phyloP scores from a whole-genome alignment of 2,113 vertebrate genomes.

The Periophthalmodon schlosseri region DNA sequence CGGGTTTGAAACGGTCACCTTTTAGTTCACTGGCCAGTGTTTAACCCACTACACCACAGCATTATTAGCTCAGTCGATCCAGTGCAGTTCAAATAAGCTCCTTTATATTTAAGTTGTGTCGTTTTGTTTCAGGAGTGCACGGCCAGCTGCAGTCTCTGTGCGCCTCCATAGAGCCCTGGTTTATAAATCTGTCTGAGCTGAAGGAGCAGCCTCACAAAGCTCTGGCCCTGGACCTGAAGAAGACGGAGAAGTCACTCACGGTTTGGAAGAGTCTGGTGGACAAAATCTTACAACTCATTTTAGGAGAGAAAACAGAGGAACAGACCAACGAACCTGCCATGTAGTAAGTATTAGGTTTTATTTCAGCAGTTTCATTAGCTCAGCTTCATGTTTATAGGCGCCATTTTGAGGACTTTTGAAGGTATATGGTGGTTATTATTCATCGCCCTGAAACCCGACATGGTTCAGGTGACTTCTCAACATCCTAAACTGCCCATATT shows the following conservation, averaged over 20 bases:
- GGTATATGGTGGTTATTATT: no score
- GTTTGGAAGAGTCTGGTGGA: constrained; percentile 68
- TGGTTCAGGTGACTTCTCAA: no score
- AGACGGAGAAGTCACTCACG: constrained; percentile 62
- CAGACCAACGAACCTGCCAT: constrained; percentile 37
- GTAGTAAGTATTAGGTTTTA: constrained; percentile 55
- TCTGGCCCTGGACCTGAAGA: constrained; percentile 63
- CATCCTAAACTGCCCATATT: no score
- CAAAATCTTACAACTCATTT: constrained; percentile 42
- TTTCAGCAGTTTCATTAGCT: not conserved
- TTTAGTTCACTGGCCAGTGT: no score
- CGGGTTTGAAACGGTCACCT: no score
- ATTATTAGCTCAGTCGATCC: no score
- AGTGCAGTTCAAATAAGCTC: no score
- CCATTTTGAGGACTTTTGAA: no score
- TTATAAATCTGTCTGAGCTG: constrained; percentile 52
- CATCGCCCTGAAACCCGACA: no score
- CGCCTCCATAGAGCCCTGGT: constrained; percentile 73
- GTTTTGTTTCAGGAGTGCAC: constrained; percentile 69
- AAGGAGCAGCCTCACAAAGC: constrained; percentile 21
- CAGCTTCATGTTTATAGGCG: no score
- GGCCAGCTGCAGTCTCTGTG: constrained; percentile 68
- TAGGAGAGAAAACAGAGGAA: constrained; percentile 41
- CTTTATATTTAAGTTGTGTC: not conserved
- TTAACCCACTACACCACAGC: no score